phyloP scores from a whole-genome alignment of 1,140 invertebrate genomes.

The Heterodera schachtii region DNA sequence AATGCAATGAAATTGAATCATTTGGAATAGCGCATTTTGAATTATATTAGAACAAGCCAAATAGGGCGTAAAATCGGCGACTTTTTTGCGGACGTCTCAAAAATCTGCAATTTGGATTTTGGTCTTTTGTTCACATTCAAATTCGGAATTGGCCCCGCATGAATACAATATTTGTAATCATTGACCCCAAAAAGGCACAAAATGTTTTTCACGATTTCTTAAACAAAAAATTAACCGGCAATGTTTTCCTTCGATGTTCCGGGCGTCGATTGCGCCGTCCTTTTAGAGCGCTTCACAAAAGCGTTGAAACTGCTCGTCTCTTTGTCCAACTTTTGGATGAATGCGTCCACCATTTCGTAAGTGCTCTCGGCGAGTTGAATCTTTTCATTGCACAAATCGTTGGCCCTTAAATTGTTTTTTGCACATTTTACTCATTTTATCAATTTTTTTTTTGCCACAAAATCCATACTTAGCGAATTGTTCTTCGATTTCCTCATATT shows the following conservation, averaged over 20 bases:
- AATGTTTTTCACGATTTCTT: neutral
- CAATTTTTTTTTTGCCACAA: neutral
- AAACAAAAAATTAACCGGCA: neutral
- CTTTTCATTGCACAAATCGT: constrained; percentile 31
- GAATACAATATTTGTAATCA: no score
- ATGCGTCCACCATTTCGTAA: constrained; percentile 36
- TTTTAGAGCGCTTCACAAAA: constrained; percentile 14
- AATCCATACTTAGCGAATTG: neutral
- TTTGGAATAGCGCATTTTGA: no score
- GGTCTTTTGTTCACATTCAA: no score
- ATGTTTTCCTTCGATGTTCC: neutral
- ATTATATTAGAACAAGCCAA: neutral
- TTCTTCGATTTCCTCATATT: constrained; percentile 20
- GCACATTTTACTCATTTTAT: no score
- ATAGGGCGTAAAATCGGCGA: neutral
- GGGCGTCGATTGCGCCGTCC: neutral
- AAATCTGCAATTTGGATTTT: no score
- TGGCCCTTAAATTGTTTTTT: neutral
- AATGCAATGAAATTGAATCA: no score
- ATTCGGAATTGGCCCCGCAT: no score
- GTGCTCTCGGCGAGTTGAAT: constrained; percentile 29
- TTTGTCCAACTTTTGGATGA: constrained; percentile 39
- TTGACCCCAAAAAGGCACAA: no score
- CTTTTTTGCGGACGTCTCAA: neutral
- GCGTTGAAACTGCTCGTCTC: constrained; percentile 33